Evolutionary conservation across 2,888 invertebrate species (phyloP), one percentile per base, ranked within the genome.

Genomic region (Phrixothrix hirtus): DNA sequence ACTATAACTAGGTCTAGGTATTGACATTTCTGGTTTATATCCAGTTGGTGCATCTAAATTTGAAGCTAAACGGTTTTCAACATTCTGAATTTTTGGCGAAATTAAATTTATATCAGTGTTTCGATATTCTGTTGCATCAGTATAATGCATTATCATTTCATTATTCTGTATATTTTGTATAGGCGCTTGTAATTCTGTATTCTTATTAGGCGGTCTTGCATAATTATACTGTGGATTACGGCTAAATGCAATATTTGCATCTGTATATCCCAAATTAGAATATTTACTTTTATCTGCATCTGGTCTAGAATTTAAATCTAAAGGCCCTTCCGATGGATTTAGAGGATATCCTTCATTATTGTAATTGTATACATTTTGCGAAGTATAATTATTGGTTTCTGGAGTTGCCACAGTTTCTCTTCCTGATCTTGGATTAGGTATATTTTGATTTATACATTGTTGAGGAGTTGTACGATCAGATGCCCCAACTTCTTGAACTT

Each of bases 251-350:
- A 71, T 68, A 14, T 74, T 74, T 3, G 70, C 60, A 4, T 70
- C 71, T 1, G 67, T 63, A 49, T 75, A 75, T 6, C 73, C 74
- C 72, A 75, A 73, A 53, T 75, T 75, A 2, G 72, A 72, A 46
- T 71, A 75, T 55, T 75, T 74, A 3, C 69, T 66, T 30, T 69
- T 55, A 21, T 66, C 64, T 1, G 53, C 46, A 26, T 66, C 59
- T 13, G 51, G 63, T 26, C 66, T 60, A 9, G 56, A 43, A 10
- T 52, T 55, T 17, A 17, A 49, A 44, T 52, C 63, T 12, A 67
- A 34, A 4, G 58, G 45, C 35, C 65, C 54, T 13, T 64, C 56
- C 1, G 61, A 51, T 3, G 72, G 67, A 53, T 73, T 74, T 26
- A 73, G 43, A 1, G 69, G 60, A 48, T 68, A 72, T 15, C 62